These are phyloP conservation scores for Panagrolaimus sp. DNA, from an alignment of 1,140 invertebrate species.

Conservation along the genomic window DNA sequence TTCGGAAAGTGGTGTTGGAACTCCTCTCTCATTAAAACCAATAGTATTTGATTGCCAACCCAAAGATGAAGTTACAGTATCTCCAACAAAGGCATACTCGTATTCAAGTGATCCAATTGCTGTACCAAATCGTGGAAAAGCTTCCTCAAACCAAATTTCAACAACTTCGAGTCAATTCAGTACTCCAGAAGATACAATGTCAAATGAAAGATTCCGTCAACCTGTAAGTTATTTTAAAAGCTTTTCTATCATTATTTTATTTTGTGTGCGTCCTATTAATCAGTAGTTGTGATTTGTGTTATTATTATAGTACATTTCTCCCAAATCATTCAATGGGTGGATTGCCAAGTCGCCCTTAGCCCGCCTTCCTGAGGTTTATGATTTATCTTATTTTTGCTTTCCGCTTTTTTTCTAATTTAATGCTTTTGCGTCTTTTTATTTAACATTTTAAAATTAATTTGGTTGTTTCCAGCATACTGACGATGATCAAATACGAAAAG, in stretches of 20 bases:
- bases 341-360: not conserved
- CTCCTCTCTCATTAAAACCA: constrained; percentile 25
- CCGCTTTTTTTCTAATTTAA: too few relatives aligned
- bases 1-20: constrained; percentile 15
- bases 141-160: constrained; percentile 19
- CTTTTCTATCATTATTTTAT: constrained; percentile 7
- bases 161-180: constrained; percentile 28
- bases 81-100: not conserved
- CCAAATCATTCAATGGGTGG: constrained; percentile 8
- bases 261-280: constrained; percentile 31
- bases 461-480: too few relatives aligned
- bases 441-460: too few relatives aligned
- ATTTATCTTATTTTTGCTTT: constrained; percentile 27
- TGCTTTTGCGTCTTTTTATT: too few relatives aligned
- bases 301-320: constrained; percentile 12
- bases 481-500: too few relatives aligned
- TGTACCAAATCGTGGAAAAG: not conserved
- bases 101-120: constrained; percentile 15
- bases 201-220: not conserved
- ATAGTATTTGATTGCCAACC: constrained; percentile 25
- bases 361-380: constrained; percentile 8
- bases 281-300: constrained; percentile 20
- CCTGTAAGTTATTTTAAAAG: not conserved
- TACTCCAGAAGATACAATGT: constrained; percentile 31
- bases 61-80: constrained; percentile 1